phyloP scores from a whole-genome alignment of 92 coral and sea anemone species.

The Actinostola sp. region DNA sequence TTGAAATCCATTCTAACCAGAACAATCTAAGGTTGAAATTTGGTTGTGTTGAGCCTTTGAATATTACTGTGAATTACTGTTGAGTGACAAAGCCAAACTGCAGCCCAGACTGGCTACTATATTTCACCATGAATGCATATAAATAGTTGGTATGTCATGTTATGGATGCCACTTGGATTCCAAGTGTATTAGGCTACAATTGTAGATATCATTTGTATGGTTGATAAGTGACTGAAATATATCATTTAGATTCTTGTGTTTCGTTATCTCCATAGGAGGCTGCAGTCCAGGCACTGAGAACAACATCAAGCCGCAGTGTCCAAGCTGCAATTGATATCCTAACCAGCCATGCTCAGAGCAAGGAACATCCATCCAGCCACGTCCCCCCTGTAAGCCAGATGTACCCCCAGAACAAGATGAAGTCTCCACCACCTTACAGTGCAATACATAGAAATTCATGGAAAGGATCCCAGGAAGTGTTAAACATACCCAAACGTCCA shows the following conservation, averaged over 20 bases:
- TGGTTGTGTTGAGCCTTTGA: constrained; percentile 4
- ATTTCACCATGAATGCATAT: background rate
- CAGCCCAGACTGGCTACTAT: background rate
- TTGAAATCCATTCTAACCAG: constrained; percentile 19
- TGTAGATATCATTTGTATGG: too few species aligned
- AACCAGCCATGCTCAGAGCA: constrained; percentile 35
- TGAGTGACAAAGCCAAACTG: constrained; percentile 4
- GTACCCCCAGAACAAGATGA: constrained; percentile 38
- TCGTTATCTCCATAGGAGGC: constrained; percentile 41
- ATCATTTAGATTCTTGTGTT: constrained; percentile 2
- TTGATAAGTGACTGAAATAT: background rate
- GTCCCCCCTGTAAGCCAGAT: constrained; percentile 26
- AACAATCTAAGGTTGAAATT: constrained; percentile 20
- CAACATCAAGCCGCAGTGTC: constrained; percentile 72
- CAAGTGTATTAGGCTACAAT: background rate
- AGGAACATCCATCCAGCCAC: constrained; percentile 37
- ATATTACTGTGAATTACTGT: constrained; percentile 19
- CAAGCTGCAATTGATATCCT: constrained; percentile 71
- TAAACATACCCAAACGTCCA: constrained; percentile 67
- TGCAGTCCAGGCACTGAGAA: constrained; percentile 68
- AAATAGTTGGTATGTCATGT: background rate
- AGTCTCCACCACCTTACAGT: constrained; percentile 82
- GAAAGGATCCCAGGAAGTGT: constrained; percentile 82
- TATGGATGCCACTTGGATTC: background rate
- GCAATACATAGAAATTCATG: constrained; percentile 72